Conservation (phyloP, 2,888 invertebrate species). For the Drosophila glabriapex region DNA sequence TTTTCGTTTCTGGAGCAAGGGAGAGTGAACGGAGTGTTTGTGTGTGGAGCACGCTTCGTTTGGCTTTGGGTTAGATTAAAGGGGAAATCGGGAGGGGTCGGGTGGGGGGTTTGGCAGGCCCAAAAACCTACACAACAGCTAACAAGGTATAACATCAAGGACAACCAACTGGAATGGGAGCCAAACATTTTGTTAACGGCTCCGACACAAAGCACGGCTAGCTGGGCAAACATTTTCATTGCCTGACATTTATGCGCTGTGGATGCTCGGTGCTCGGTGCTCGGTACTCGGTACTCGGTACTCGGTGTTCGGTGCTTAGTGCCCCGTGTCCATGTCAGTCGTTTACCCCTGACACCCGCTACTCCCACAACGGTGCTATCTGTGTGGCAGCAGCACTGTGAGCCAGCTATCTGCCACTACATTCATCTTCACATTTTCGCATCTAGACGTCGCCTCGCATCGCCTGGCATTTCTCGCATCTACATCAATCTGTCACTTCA, state of each 20-base stretch:
- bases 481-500: slow-evolving; percentile 72
- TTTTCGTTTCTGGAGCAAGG: slow-evolving; percentile 68
- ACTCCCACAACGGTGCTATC: not conserved
- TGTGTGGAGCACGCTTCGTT: slow-evolving; percentile 67
- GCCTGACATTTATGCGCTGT: slow-evolving; percentile 65
- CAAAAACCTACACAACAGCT: slow-evolving; percentile 67
- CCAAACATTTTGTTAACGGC: slow-evolving; percentile 72
- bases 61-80: slow-evolving; percentile 55
- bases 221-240: slow-evolving; percentile 76
- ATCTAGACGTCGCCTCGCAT: slow-evolving; percentile 16
- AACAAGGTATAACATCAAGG: slow-evolving; percentile 73
- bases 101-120: not conserved
- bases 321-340: not conserved
- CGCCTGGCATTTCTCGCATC: slow-evolving; percentile 39
- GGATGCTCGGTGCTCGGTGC: slow-evolving; percentile 5
- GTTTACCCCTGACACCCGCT: not conserved
- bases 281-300: not conserved
- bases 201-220: slow-evolving; percentile 63
- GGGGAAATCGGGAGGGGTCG: not conserved
- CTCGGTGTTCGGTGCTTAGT: not conserved
- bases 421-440: slow-evolving; percentile 45
- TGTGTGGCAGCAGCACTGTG: slow-evolving; percentile 19
- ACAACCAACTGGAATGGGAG: slow-evolving; percentile 21
- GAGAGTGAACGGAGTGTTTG: slow-evolving; percentile 30
- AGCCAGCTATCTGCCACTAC: slow-evolving; percentile 59